Conservation (phyloP, 2,888 invertebrate species). For the Thelaira solivaga region DNA sequence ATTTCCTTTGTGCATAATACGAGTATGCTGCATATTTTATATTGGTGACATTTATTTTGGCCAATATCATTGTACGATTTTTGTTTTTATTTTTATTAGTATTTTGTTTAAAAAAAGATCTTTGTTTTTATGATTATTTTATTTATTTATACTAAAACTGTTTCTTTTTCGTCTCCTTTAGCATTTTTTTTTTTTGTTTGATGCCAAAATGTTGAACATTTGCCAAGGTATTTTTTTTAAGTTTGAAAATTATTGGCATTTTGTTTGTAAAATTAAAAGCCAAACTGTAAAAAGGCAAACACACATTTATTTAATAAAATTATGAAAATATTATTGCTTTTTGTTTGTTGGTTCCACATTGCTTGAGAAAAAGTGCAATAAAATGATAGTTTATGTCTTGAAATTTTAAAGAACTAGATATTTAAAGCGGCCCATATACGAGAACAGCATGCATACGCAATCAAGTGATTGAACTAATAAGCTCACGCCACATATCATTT, state of each 20-base stretch:
- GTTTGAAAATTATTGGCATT: conserved; percentile 51
- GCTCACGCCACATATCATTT: too few relatives aligned
- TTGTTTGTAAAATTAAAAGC: conserved; percentile 33
- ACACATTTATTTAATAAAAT: background rate
- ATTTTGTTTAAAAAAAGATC: conserved; percentile 15
- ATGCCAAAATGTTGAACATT: conserved; percentile 55
- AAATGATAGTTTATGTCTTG: background rate
- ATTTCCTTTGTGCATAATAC: conserved; percentile 21
- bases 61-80: conserved; percentile 28
- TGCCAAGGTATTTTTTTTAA: conserved; percentile 48
- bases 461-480: too few relatives aligned
- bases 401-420: background rate
- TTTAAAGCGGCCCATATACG: too few relatives aligned
- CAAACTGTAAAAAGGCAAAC: background rate
- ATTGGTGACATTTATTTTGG: conserved; percentile 52
- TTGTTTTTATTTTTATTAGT: too few relatives aligned
- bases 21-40: conserved; percentile 27
- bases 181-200: conserved; percentile 12
- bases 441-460: too few relatives aligned
- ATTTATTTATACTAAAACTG: conserved; percentile 30
- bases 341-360: background rate
- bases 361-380: background rate
- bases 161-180: background rate
- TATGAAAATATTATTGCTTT: conserved; percentile 2
- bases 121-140: conserved; percentile 9